phyloP scores from a whole-genome alignment of 2,888 invertebrate genomes.

The Tetranychus piercei region DNA sequence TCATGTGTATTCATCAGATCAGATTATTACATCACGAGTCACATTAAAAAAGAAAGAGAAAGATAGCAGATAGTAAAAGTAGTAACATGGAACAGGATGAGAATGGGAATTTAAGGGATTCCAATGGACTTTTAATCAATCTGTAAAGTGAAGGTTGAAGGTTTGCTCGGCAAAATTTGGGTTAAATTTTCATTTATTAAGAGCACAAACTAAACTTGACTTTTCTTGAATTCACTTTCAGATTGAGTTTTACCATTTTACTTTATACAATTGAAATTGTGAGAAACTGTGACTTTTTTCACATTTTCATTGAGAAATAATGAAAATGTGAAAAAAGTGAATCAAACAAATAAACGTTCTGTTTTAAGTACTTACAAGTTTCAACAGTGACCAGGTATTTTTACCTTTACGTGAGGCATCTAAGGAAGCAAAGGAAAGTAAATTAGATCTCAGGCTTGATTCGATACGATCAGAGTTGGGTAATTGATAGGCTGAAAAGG shows the following conservation, averaged over 20 bases:
- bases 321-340: not conserved
- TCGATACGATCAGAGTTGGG: not conserved
- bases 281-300: not conserved
- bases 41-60: not conserved
- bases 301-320: not conserved
- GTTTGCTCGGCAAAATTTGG: not conserved
- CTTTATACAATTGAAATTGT: not conserved
- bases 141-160: not conserved
- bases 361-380: conserved; percentile 32
- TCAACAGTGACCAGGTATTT: conserved; percentile 36
- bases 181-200: not conserved
- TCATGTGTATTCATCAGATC: not conserved
- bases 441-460: not conserved
- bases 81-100: not conserved
- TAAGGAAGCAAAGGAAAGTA: conserved; percentile 24
- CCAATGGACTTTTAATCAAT: not conserved
- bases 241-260: no score
- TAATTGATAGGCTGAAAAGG: not conserved
- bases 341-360: not conserved
- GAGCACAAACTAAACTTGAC: no score
- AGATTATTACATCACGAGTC: not conserved
- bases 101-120: not conserved
- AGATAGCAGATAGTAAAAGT: not conserved
- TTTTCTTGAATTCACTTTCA: no score
- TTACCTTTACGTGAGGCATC: conserved; percentile 34